Conservation (phyloP, 23 tunicate species). For the Clavelina lepadiformis region DNA sequence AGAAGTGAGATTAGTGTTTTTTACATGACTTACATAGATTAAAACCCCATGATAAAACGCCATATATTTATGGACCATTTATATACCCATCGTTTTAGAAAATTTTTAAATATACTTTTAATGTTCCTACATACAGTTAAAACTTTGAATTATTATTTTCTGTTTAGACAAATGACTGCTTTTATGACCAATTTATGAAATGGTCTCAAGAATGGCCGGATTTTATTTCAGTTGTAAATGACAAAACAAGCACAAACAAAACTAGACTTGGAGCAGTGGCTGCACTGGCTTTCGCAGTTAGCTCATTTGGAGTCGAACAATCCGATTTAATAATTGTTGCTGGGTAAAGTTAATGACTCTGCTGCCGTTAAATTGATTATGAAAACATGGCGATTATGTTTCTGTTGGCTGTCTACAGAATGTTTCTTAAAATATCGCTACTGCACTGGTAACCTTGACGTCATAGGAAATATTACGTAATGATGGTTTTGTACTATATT, state of each 20-base stretch:
- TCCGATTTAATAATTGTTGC: slow-evolving; percentile 52
- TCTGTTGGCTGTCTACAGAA: too few relatives aligned
- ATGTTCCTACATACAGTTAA: background rate
- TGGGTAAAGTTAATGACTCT: too few relatives aligned
- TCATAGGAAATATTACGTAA: background rate
- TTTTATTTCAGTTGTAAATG: slow-evolving; percentile 49
- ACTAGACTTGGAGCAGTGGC: slow-evolving; percentile 77
- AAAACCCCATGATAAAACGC: too few relatives aligned
- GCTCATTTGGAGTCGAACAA: slow-evolving; percentile 17
- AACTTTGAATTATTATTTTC: background rate
- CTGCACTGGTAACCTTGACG: background rate
- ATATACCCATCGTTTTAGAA: too few relatives aligned
- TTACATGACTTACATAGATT: too few relatives aligned
- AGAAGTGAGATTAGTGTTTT: slow-evolving; percentile 45
- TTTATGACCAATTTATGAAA: slow-evolving; percentile 27
- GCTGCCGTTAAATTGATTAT: too few relatives aligned
- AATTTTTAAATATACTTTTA: background rate
- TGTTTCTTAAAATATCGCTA: background rate
- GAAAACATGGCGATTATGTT: too few relatives aligned
- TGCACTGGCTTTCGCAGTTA: slow-evolving; percentile 34
- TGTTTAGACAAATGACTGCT: slow-evolving; percentile 48
- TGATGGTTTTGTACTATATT: background rate
- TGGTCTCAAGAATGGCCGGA: slow-evolving; percentile 30
- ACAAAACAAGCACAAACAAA: slow-evolving; percentile 42
- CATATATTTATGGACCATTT: too few relatives aligned